Conservation (phyloP, 2,113 vertebrate species). For the Neogale vison region DNA sequence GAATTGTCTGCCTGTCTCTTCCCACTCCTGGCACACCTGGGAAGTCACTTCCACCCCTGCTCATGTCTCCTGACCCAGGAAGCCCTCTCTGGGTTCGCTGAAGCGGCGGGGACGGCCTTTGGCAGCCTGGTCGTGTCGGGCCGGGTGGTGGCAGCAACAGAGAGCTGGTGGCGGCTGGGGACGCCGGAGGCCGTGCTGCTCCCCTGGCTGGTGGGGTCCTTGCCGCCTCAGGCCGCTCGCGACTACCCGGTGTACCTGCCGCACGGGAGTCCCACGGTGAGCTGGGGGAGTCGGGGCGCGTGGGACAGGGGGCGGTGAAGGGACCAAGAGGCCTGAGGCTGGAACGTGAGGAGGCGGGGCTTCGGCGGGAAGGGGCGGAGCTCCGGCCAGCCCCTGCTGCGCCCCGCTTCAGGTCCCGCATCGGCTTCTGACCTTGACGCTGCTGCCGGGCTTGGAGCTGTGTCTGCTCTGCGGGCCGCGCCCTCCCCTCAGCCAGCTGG, state of each 20-base stretch:
- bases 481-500: constrained; percentile 87
- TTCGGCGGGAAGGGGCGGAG: not conserved
- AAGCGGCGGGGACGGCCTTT: constrained; percentile 88
- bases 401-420: constrained; percentile 85
- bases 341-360: not conserved
- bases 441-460: constrained; percentile 89
- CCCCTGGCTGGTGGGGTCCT: constrained; percentile 85
- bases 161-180: constrained; percentile 93
- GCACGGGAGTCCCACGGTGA: constrained; percentile 91
- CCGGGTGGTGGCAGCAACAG: constrained; percentile 87
- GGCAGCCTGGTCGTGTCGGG: constrained; percentile 88
- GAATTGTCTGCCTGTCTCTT: not conserved
- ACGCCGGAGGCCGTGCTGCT: constrained; percentile 90
- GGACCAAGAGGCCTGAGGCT: not conserved
- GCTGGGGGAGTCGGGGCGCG: not conserved
- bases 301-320: not conserved
- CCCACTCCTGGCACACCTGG: not conserved
- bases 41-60: not conserved
- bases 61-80: constrained; percentile 76
- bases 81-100: constrained; percentile 86
- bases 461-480: constrained; percentile 92
- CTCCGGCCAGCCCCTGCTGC: not conserved
- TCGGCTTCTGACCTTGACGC: constrained; percentile 90
- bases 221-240: constrained; percentile 86
- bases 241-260: constrained; percentile 94